Percentiles rank a stretch among this genome's conserved stretches.
Conservation (phyloP, 1,140 invertebrate genomes). For the Euwallacea similis region DNA sequence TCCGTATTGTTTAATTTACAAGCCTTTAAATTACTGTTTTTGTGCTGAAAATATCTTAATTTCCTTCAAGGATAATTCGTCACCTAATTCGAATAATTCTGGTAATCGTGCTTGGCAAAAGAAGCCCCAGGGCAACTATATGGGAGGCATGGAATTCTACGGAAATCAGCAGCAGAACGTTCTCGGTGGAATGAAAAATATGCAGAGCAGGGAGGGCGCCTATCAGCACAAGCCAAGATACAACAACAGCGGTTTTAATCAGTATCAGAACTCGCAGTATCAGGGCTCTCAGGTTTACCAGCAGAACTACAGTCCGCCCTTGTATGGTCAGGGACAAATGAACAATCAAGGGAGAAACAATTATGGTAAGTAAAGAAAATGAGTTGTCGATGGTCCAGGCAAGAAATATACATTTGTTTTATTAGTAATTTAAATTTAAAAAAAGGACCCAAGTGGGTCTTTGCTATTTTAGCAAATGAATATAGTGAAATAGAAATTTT, state of each 20-base stretch:
- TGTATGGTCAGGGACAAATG: slow-evolving; percentile 38
- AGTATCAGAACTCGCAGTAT: slow-evolving; percentile 42
- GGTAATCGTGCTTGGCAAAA: slow-evolving; percentile 47
- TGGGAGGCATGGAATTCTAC: slow-evolving; percentile 29
- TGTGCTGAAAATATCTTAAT: background rate
- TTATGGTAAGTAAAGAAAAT: slow-evolving; percentile 15
- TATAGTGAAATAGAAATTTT: too few species aligned
- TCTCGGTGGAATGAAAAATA: slow-evolving; percentile 20
- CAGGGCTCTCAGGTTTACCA: slow-evolving; percentile 43
- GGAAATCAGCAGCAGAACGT: slow-evolving; percentile 16
- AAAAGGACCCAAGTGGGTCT: too few species aligned
- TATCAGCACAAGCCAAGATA: slow-evolving; percentile 37
- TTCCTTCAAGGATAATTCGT: slow-evolving; percentile 49
- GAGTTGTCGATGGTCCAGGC: background rate
- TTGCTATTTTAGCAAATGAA: too few species aligned
- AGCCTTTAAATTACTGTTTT: background rate
- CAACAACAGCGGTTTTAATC: slow-evolving; percentile 35
- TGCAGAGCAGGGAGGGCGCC: slow-evolving; percentile 27
- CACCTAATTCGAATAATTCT: slow-evolving; percentile 52
- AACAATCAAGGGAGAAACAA: slow-evolving; percentile 19
- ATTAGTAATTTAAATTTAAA: background rate
- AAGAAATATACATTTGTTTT: background rate
- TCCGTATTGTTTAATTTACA: too few species aligned
- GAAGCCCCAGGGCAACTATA: slow-evolving; percentile 12
- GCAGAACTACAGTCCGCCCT: slow-evolving; percentile 45